phyloP scores from a whole-genome alignment of 2,888 invertebrate genomes.

The Epistrophella euchroma region DNA sequence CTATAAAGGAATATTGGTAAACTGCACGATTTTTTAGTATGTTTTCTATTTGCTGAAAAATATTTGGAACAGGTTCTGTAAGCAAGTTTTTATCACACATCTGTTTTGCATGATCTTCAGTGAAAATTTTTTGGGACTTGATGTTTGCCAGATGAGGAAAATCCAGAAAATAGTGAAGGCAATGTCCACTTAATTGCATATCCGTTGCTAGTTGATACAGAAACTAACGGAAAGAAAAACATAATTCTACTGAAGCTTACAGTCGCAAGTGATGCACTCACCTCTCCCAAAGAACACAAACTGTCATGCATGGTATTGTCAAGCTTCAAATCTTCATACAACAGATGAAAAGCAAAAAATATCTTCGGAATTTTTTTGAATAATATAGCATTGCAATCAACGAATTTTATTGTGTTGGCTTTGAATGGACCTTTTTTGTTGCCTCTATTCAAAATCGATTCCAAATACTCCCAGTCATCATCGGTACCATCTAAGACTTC shows the following conservation, averaged over 20 bases:
- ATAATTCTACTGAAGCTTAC: no score
- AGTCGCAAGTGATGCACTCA: slow-evolving; percentile 56
- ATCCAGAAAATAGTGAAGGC: slow-evolving; percentile 93
- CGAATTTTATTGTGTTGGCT: slow-evolving; percentile 64
- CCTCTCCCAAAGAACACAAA: slow-evolving; percentile 87
- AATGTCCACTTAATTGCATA: slow-evolving; percentile 88
- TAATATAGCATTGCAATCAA: slow-evolving; percentile 86
- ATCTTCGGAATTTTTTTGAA: slow-evolving; percentile 90
- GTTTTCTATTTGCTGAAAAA: slow-evolving; percentile 89
- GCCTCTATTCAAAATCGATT: slow-evolving; percentile 78
- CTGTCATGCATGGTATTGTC: slow-evolving; percentile 89
- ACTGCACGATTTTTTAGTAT: slow-evolving; percentile 86
- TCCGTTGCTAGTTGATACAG: slow-evolving; percentile 91
- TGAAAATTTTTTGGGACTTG: slow-evolving; percentile 79
- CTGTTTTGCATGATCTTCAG: slow-evolving; percentile 85
- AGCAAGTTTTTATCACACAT: slow-evolving; percentile 85
- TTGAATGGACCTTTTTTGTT: slow-evolving; percentile 55
- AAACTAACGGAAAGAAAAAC: slow-evolving; percentile 83
- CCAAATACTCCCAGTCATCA: slow-evolving; percentile 91
- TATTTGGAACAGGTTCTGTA: slow-evolving; percentile 85
- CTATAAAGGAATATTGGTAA: slow-evolving; percentile 89
- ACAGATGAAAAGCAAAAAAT: slow-evolving; percentile 92
- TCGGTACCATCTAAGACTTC: slow-evolving; percentile 88
- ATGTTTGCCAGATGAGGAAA: slow-evolving; percentile 87
- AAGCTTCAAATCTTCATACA: slow-evolving; percentile 96